Evolutionary conservation across 2,797 vertebrate species (phyloP).

Genomic region (Iguana delicatissima): DNA sequence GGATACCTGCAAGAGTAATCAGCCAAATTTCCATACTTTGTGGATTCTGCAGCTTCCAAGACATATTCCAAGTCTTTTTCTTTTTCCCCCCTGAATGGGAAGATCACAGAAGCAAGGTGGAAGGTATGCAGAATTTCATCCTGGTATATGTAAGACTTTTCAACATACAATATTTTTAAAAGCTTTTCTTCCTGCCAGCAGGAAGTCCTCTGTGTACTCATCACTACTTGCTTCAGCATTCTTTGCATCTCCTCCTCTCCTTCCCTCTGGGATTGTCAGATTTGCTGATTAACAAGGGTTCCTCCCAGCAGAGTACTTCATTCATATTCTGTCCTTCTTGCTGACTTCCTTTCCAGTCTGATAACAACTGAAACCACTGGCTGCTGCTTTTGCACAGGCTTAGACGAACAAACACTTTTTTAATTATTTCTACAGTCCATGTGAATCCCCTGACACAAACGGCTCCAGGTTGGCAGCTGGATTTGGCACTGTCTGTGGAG

Average conservation of each 20-base stretch:
- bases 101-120: neutral
- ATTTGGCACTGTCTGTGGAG: neutral
- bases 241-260: conserved; percentile 50
- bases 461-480: neutral
- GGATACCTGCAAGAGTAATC: neutral
- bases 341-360: conserved; percentile 56
- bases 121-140: neutral
- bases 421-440: neutral
- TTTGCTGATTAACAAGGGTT: conserved; percentile 46
- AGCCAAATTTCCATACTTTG: neutral
- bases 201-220: conserved; percentile 48
- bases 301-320: conserved; percentile 63
- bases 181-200: neutral
- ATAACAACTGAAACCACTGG: neutral
- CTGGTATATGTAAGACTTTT: neutral
- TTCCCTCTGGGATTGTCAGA: conserved; percentile 54
- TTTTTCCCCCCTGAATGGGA: neutral
- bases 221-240: conserved; percentile 11
- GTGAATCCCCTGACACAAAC: neutral
- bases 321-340: conserved; percentile 62
- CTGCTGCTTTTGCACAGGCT: neutral
- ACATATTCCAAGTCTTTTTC: neutral
- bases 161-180: neutral
- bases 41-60: accelerated
- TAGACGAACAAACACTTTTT: conserved; percentile 3